phyloP scores from a whole-genome alignment of 1,140 invertebrate genomes.

The Carposina sasakii region DNA sequence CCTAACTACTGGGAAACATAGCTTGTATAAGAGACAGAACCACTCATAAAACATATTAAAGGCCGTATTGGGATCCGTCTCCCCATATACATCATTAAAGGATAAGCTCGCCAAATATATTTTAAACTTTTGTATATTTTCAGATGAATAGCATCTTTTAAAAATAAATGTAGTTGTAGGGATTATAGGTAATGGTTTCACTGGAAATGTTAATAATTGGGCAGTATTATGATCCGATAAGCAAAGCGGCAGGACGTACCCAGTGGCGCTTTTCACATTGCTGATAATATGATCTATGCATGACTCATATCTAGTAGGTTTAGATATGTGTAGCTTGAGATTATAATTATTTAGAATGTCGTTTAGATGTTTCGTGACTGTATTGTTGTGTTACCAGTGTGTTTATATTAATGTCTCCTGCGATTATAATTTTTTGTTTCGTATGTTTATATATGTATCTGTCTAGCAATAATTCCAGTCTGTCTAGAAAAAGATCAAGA shows the following conservation, averaged over 20 bases:
- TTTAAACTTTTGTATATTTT: conserved; percentile 1
- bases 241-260: not conserved
- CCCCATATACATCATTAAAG: not conserved
- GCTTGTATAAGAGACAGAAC: not conserved
- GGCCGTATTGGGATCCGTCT: not conserved
- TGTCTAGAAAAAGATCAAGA: not conserved
- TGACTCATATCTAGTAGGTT: not conserved
- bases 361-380: not conserved
- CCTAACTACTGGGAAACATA: conserved; percentile 1
- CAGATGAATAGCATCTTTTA: not conserved
- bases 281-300: conserved; percentile 5
- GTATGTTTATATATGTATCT: not conserved
- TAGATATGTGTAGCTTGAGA: not conserved
- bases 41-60: not conserved
- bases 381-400: not conserved
- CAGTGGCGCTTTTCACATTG: conserved; percentile 3
- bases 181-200: no score
- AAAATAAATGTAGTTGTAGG: not conserved
- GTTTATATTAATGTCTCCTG: conserved; percentile 6
- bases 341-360: not conserved
- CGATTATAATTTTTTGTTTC: not conserved
- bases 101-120: no score
- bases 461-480: not conserved
- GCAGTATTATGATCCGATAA: conserved; percentile 8
- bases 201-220: not conserved